These are phyloP conservation scores for Limnephilus marmoratus DNA, from an alignment of 2,888 invertebrate species.

Conservation along the genomic window DNA sequence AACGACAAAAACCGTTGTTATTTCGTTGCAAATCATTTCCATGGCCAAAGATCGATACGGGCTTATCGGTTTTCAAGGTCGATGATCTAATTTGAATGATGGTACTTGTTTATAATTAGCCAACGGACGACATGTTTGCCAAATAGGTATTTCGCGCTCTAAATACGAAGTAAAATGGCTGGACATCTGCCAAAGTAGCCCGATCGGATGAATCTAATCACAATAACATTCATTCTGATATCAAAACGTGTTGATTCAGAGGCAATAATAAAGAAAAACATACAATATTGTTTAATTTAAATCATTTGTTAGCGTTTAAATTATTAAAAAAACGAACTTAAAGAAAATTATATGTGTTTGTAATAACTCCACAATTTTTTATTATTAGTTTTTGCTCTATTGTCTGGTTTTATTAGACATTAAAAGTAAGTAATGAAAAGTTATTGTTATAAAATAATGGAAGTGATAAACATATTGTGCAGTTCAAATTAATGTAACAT, in stretches of 20 bases:
- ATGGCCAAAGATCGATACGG: neutral
- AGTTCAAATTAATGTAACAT: too few relatives aligned
- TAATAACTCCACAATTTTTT: neutral
- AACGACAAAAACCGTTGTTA: neutral
- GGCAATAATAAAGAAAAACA: neutral
- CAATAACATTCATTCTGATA: neutral
- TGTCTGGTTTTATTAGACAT: neutral
- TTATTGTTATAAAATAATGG: neutral
- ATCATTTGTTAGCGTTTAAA: neutral
- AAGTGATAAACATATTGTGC: neutral
- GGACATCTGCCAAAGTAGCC: neutral
- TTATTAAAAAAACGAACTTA: neutral
- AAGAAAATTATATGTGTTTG: neutral
- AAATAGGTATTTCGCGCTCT: neutral
- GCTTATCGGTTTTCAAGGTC: neutral
- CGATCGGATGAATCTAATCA: neutral
- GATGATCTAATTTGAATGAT: neutral
- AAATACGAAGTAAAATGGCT: slow-evolving; percentile 2
- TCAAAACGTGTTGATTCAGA: neutral
- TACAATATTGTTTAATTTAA: neutral
- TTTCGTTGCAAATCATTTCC: neutral
- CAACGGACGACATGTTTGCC: neutral
- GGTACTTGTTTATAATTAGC: neutral
- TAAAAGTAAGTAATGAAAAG: too few relatives aligned
- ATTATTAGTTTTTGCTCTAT: neutral